A percentile compares a stretch with the other conserved stretches of the same genome.
Conservation (phyloP, 64 coral and sea anemone species). For the Dendrophyllia cribrosa region DNA sequence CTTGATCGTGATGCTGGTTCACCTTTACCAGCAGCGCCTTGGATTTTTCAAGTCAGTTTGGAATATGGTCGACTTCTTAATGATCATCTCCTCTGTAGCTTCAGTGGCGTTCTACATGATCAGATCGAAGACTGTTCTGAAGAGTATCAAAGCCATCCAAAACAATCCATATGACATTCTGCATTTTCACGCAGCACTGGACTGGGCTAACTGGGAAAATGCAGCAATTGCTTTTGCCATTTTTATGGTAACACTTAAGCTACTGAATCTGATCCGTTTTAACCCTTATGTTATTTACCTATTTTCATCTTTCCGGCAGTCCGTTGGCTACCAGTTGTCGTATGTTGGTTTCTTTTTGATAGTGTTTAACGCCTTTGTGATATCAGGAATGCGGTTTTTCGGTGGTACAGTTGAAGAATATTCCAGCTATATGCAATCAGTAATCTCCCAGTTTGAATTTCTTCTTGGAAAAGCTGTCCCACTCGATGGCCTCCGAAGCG, state of each 20-base stretch:
- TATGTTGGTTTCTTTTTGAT: conserved; percentile 50
- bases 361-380: conserved; percentile 52
- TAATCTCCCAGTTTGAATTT: neutral
- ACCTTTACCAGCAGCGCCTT: neutral
- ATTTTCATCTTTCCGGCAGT: conserved; percentile 58
- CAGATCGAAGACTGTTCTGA: conserved; percentile 7
- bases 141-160: conserved; percentile 55
- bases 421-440: neutral
- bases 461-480: conserved; percentile 9
- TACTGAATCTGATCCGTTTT: conserved; percentile 63
- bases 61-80: conserved; percentile 38
- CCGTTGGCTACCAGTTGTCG: conserved; percentile 15
- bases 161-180: conserved; percentile 72
- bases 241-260: conserved; percentile 67
- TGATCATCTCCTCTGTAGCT: neutral
- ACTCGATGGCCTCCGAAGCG: conserved; percentile 11
- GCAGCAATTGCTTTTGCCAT: conserved; percentile 36
- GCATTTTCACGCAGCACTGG: conserved; percentile 57
- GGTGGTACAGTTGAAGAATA: neutral
- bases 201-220: conserved; percentile 56
- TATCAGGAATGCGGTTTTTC: conserved; percentile 70
- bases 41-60: conserved; percentile 30
- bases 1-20: neutral
- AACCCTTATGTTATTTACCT: conserved; percentile 48
- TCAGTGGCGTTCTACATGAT: conserved; percentile 44